Evolutionary conservation across 2,888 invertebrate species (phyloP).

Genomic region (Caradrina clavipalpis): DNA sequence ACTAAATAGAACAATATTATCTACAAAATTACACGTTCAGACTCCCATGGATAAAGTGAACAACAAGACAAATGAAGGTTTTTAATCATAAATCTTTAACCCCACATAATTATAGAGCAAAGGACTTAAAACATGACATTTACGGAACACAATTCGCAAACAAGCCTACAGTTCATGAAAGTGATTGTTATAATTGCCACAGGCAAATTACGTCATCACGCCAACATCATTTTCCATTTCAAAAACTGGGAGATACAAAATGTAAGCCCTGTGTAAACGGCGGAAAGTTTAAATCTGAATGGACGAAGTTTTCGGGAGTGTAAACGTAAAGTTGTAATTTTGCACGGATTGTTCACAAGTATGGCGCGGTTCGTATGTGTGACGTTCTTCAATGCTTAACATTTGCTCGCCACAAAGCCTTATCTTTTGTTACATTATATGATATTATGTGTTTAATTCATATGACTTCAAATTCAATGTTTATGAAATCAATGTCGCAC

Average conservation of each 20-base stretch:
- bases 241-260: slow-evolving; percentile 25
- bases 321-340: slow-evolving; percentile 54
- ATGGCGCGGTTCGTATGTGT: slow-evolving; percentile 65
- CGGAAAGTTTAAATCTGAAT: slow-evolving; percentile 44
- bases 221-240: slow-evolving; percentile 54
- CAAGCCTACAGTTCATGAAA: slow-evolving; percentile 73
- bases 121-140: slow-evolving; percentile 68
- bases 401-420: slow-evolving; percentile 70
- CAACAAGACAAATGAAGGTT: slow-evolving; percentile 34
- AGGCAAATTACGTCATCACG: slow-evolving; percentile 67
- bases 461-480: slow-evolving; percentile 35
- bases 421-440: slow-evolving; percentile 67
- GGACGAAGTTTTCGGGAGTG: slow-evolving; percentile 26
- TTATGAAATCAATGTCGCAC: slow-evolving; percentile 30
- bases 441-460: slow-evolving; percentile 55
- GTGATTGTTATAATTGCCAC: slow-evolving; percentile 75
- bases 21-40: not conserved
- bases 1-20: not conserved
- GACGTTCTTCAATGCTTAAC: slow-evolving; percentile 68
- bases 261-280: slow-evolving; percentile 6
- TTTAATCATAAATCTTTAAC: slow-evolving; percentile 58
- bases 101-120: slow-evolving; percentile 62
- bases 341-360: slow-evolving; percentile 65
- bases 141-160: slow-evolving; percentile 70
- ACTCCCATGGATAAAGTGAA: slow-evolving; percentile 10